Base-by-base conservation (phyloP, 1,140 invertebrate genomes). In the Cryptotermes secundus region DNA sequence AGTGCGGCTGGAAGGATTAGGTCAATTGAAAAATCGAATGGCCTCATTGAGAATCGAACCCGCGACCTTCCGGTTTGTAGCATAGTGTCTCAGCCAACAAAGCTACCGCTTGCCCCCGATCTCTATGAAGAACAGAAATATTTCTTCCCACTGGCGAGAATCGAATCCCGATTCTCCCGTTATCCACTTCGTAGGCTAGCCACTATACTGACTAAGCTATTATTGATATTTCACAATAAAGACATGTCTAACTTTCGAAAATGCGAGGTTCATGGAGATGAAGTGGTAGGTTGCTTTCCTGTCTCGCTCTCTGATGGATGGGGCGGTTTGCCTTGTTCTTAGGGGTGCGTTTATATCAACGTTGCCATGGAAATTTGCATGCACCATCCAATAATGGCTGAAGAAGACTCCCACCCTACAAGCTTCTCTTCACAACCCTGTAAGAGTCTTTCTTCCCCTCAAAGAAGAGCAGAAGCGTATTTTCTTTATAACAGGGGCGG, bases 301-400 rank as follows among this genome's bases (percentile, higher is more conserved):
- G 1, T 49, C 45, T 49, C 16, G 45, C 45, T 49, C 9, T 0
- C 59, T n/a, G 59, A 31, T 16, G 59, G 59, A 4, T 16, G 53
- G 59, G 59, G 59, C 4, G 59, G 26, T 72, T 72, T 72, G 19
- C 59, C 59, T 72, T 72, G 59, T 72, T 72, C 26, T 72, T 72
- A n/a, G 26, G 59, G 59, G 59, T 72, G 59, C n/a, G 59, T 72
- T 81, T 83, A 79, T 83, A 83, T 84, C 86, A 82, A 82, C 87
- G 90, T 91, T 91, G 89, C 90, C 89, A 91, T 90, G 90, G 90
- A 89, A 91, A 91, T 91, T 91, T 91, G 90, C 90, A 90, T 91
- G 89, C 90, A 89, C 31, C 81, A 82, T 82, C 81, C 81, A 82
- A 82, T 82, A 82, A 82, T 53, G 42, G 81, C 81, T 49, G 81